A percentile compares a stretch with the other conserved stretches of the same genome.
These are phyloP conservation scores for Zaprionus inermis DNA, from an alignment of 1,140 invertebrate species.

Conservation along the genomic window DNA sequence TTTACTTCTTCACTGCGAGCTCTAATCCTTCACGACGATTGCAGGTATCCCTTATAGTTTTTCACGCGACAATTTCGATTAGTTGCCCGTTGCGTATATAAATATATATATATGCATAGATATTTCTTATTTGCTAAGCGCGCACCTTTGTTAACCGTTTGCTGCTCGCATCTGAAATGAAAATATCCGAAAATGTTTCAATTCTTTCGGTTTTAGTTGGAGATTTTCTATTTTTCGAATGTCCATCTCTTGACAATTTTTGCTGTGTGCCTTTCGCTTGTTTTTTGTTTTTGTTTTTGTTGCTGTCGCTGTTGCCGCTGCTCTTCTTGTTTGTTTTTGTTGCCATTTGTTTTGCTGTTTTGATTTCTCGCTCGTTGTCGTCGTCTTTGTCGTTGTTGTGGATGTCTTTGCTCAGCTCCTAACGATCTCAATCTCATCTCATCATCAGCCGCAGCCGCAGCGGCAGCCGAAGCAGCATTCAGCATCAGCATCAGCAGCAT, in stretches of 20 bases:
- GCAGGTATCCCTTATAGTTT: constrained; percentile 21
- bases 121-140: constrained; percentile 46
- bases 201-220: constrained; percentile 81
- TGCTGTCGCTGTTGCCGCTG: constrained; percentile 34
- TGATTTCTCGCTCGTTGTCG: constrained; percentile 65
- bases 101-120: constrained; percentile 20
- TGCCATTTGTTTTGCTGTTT: constrained; percentile 77
- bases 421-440: constrained; percentile 52
- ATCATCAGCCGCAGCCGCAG: constrained; percentile 9
- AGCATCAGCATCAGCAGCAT: not conserved
- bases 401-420: constrained; percentile 57
- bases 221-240: constrained; percentile 83
- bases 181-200: constrained; percentile 82
- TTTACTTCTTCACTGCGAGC: constrained; percentile 34
- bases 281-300: constrained; percentile 25
- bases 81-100: constrained; percentile 41
- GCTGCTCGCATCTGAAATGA: constrained; percentile 80
- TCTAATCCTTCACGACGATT: constrained; percentile 24
- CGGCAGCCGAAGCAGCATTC: constrained; percentile 10
- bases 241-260: constrained; percentile 81
- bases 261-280: constrained; percentile 51
- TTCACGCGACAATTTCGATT: constrained; percentile 34
- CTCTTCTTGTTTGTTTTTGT: constrained; percentile 29
- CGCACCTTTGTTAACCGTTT: constrained; percentile 82
- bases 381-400: constrained; percentile 21